Evolutionary conservation across 2,888 invertebrate genomes (phyloP).

Genomic region (Ditylenchus weischeri): DNA sequence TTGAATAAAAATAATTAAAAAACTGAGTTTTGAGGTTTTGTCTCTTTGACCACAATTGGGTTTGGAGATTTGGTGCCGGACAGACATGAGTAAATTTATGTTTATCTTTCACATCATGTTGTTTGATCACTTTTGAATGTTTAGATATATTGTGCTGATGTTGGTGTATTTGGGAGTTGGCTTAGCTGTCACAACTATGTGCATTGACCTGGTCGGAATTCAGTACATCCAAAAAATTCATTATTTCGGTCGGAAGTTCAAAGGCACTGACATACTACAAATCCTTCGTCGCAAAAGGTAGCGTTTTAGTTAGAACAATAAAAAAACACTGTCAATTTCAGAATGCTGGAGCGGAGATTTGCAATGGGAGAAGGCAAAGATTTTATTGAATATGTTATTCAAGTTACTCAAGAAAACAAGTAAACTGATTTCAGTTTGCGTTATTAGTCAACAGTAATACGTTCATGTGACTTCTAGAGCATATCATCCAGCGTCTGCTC

Average conservation of each 20-base stretch:
- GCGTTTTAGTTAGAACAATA: too few relatives aligned
- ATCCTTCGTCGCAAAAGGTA: conserved; percentile 48
- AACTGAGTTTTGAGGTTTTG: conserved; percentile 43
- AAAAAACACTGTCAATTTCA: too few relatives aligned
- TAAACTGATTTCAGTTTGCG: not conserved
- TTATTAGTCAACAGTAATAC: not conserved
- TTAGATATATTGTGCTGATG: conserved; percentile 56
- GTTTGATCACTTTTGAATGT: not conserved
- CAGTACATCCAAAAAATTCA: conserved; percentile 59
- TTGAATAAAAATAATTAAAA: conserved; percentile 1
- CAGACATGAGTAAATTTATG: conserved; percentile 48
- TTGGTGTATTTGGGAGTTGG: conserved; percentile 58
- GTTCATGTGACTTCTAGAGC: conserved; percentile 1
- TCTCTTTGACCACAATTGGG: conserved; percentile 58
- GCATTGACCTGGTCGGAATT: conserved; percentile 59
- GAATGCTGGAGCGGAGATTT: conserved; percentile 54
- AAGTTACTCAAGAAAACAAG: conserved; percentile 26
- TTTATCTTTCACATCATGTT: too few relatives aligned
- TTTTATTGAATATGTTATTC: conserved; percentile 48
- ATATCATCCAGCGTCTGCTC: conserved; percentile 21
- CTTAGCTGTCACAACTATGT: conserved; percentile 59
- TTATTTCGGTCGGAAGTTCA: conserved; percentile 59
- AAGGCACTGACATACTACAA: conserved; percentile 57
- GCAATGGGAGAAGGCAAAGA: conserved; percentile 57
- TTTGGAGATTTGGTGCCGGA: conserved; percentile 58